phyloP scores from a whole-genome alignment of 2,888 invertebrate genomes.

The Drepana falcataria region DNA sequence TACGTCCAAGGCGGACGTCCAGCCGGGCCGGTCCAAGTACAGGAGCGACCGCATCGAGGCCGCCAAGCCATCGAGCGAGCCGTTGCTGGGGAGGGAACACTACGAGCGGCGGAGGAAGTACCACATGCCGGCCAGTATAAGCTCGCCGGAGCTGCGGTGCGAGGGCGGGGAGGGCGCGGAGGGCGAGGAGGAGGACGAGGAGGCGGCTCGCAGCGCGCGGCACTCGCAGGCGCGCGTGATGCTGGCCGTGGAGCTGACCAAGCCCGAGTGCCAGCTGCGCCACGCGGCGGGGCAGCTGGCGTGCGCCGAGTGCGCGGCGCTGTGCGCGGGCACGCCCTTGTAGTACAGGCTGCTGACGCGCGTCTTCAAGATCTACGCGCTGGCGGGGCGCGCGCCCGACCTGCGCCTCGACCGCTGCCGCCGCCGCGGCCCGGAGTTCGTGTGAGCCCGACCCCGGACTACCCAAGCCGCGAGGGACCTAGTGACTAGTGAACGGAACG shows the following conservation, averaged over 20 bases:
- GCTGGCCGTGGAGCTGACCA: slow-evolving; percentile 60
- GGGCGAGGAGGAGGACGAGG: slow-evolving; percentile 13
- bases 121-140: slow-evolving; percentile 53
- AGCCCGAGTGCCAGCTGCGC: slow-evolving; percentile 34
- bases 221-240: slow-evolving; percentile 52
- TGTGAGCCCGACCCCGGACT: slow-evolving; percentile 21
- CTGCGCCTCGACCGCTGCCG: slow-evolving; percentile 13
- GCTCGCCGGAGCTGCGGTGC: slow-evolving; percentile 65
- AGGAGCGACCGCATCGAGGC: slow-evolving; percentile 25
- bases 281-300: slow-evolving; percentile 37
- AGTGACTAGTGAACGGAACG: too few species aligned
- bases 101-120: slow-evolving; percentile 28
- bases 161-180: slow-evolving; percentile 8
- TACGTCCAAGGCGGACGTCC: slow-evolving; percentile 29
- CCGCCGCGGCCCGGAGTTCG: slow-evolving; percentile 30
- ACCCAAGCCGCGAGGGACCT: neutral
- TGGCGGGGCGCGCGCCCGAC: slow-evolving; percentile 40
- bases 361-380: slow-evolving; percentile 70
- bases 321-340: slow-evolving; percentile 53
- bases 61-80: slow-evolving; percentile 62
- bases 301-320: slow-evolving; percentile 44
- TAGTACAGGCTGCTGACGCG: slow-evolving; percentile 73
- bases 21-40: slow-evolving; percentile 17
- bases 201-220: slow-evolving; percentile 12
- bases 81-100: slow-evolving; percentile 53